These are phyloP conservation scores for Spodoptera frugiperda DNA, from an alignment of 1,140 invertebrate genomes.

Conservation along the genomic window DNA sequence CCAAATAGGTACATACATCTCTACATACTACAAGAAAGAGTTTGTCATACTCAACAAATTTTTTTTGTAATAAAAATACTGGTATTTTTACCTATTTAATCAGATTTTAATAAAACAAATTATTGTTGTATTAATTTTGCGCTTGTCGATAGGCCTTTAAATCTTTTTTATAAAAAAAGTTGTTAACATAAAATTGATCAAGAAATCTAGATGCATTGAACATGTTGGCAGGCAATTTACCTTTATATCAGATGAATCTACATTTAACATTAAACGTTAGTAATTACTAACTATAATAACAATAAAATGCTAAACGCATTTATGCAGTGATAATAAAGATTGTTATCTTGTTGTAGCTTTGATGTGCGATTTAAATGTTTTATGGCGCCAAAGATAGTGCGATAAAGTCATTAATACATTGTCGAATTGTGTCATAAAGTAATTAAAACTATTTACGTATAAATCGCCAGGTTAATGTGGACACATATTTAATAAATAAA, in stretches of 20 bases:
- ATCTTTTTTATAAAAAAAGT: too few species aligned
- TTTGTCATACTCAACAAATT: too few species aligned
- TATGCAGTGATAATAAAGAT: constrained; percentile 44
- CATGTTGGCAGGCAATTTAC: too few species aligned
- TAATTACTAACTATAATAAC: constrained; percentile 23
- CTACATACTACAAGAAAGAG: too few species aligned
- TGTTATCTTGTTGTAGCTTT: constrained; percentile 33
- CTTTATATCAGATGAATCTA: constrained; percentile 4
- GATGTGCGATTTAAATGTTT: constrained; percentile 39
- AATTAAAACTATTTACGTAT: constrained; percentile 32
- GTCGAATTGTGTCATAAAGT: constrained; percentile 39
- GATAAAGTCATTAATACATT: constrained; percentile 36
- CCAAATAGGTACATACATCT: too few species aligned
- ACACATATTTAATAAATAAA: constrained; percentile 69
- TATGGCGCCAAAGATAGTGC: constrained; percentile 21
- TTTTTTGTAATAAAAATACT: too few species aligned
- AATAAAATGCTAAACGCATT: constrained; percentile 32
- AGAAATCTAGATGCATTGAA: too few species aligned
- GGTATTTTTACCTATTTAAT: too few species aligned
- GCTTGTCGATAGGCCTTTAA: too few species aligned
- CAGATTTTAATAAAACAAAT: too few species aligned
- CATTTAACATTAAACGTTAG: constrained; percentile 14
- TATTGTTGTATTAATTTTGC: too few species aligned
- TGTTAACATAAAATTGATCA: too few species aligned
- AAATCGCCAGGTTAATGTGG: constrained; percentile 58